Evolutionary conservation across 1,140 invertebrate species (phyloP).

Genomic region (Drosophila erecta): DNA sequence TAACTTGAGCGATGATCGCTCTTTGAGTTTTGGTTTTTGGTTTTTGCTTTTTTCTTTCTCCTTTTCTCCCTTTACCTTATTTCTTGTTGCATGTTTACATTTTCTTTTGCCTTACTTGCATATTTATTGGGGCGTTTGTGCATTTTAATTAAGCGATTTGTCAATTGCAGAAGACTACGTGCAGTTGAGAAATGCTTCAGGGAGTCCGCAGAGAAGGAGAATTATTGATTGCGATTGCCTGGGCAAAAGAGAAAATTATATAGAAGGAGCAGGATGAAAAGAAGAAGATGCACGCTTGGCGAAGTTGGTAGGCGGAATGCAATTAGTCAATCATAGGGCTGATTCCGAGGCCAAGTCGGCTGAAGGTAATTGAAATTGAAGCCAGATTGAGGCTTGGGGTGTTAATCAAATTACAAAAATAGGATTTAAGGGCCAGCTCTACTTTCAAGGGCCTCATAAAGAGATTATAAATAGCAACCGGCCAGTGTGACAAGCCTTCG

Average conservation of each 20-base stretch:
- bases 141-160: conserved; percentile 82
- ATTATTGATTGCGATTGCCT: conserved; percentile 37
- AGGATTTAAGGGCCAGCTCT: not conserved
- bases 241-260: conserved; percentile 40
- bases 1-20: conserved; percentile 50
- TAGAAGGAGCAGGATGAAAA: conserved; percentile 9
- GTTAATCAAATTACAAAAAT: conserved; percentile 3
- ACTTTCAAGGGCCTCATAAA: no score
- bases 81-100: conserved; percentile 26
- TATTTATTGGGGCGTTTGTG: conserved; percentile 81
- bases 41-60: not conserved
- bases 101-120: conserved; percentile 51
- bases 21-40: conserved; percentile 14
- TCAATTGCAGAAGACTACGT: conserved; percentile 52
- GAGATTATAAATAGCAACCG: not conserved
- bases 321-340: conserved; percentile 46
- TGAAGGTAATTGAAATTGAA: conserved; percentile 37
- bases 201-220: conserved; percentile 13
- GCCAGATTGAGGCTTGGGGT: conserved; percentile 14
- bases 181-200: conserved; percentile 34
- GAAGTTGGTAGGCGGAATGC: conserved; percentile 25
- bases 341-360: not conserved
- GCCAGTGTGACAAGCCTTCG: not conserved
- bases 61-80: conserved; percentile 4
- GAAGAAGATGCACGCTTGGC: conserved; percentile 14